phyloP scores from a whole-genome alignment of 2,797 vertebrate species.

The Pyrocephalus nanus region DNA sequence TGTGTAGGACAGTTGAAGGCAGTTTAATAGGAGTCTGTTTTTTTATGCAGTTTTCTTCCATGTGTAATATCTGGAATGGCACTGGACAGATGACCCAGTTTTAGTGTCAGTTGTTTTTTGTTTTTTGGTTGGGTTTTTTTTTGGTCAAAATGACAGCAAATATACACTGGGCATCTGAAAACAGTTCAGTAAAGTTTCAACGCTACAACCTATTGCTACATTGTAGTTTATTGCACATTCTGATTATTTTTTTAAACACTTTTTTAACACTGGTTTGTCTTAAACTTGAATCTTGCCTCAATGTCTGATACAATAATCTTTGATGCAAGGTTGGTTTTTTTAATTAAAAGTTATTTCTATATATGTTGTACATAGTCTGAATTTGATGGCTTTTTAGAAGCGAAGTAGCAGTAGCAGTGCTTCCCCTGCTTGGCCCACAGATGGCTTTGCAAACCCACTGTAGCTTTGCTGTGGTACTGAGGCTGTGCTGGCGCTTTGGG shows the following conservation, averaged over 20 bases:
- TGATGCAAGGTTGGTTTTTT: slow-evolving; percentile 75
- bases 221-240: slow-evolving; percentile 78
- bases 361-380: slow-evolving; percentile 64
- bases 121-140: no score
- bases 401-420: background rate
- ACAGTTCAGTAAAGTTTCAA: slow-evolving; percentile 70
- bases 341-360: slow-evolving; percentile 83
- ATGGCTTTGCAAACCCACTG: background rate
- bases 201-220: slow-evolving; percentile 75
- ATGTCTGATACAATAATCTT: slow-evolving; percentile 74
- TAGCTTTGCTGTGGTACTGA: background rate
- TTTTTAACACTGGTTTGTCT: slow-evolving; percentile 76
- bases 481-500: background rate
- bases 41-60: slow-evolving; percentile 55
- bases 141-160: slow-evolving; percentile 38
- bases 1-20: slow-evolving; percentile 66
- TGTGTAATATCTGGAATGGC: slow-evolving; percentile 54
- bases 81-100: slow-evolving; percentile 45
- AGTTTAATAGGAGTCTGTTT: slow-evolving; percentile 52
- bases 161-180: slow-evolving; percentile 61
- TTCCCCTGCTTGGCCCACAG: background rate
- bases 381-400: slow-evolving; percentile 9
- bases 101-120: slow-evolving; percentile 11
- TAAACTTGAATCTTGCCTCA: slow-evolving; percentile 76
- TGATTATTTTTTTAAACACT: slow-evolving; percentile 72